Evolutionary conservation across 1,140 invertebrate species (phyloP), one percentile per base, ranked within the genome.

Genomic region (Pteromalus puparum): DNA sequence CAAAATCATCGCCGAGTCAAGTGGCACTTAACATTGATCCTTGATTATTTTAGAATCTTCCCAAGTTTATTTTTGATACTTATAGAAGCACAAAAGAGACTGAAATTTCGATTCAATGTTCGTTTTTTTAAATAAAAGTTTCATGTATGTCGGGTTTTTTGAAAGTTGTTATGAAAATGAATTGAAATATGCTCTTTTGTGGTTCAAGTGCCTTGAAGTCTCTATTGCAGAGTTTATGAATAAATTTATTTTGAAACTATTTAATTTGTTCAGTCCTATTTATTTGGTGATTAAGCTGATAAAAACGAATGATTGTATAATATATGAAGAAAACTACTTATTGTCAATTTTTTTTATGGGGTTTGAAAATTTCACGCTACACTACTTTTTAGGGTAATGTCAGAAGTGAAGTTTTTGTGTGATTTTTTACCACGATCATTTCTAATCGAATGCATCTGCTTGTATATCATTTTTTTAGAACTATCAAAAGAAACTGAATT

Each of bases 61-160:
- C 72, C 82, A 85, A 79, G 81, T 86, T 87, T 87, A 88, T 87
- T 87, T 88, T 87, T 88, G 76, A 87, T 88, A 87, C 82, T 85
- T 78, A 81, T n/a, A 24, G 77, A 83, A 87, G 26, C 76, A 85
- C 81, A 85, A 85, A 85, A 81, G 81, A 75, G 74, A 38, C n/a
- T 30, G 73, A 68, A 65, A 0, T 48, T 70, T 75, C 46, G n/a
- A 72, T 76, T 80, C 28, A 24, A 80, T 46, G 15, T 72, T 24
- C 21, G 38, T 82, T 75, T 13, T 34, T 26, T 74, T 21, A 21
- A 61, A 61, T 61, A 61, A 61, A 61, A 7, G 30, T 34, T 34
- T 21, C n/a, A 61, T 61, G 21, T n/a, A 6, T 61, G 18, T 21
- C 5, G 18, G 7, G 18, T 21, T 61, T 2, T 46, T 76, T 70